Evolutionary conservation across 1,140 invertebrate species (phyloP).

Genomic region (Calephelis virginiensis): DNA sequence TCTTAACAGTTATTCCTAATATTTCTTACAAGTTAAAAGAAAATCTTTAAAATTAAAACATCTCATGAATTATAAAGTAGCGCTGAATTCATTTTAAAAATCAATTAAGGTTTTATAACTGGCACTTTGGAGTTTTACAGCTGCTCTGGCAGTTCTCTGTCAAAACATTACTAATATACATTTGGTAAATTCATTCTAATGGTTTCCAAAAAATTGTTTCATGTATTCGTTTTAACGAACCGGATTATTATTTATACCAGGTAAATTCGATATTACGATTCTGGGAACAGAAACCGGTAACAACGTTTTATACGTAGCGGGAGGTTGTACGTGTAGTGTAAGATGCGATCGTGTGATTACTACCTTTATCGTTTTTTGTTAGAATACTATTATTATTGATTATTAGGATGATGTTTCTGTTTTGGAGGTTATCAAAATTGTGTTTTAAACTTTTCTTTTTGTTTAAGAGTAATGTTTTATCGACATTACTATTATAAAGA

Average conservation of each 20-base stretch:
- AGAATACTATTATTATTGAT: conserved; percentile 1
- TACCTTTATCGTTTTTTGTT: background rate
- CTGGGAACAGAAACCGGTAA: conserved; percentile 27
- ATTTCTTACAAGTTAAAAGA: no score
- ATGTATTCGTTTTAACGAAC: conserved; percentile 28
- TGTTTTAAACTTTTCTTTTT: no score
- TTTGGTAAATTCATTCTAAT: conserved; percentile 23
- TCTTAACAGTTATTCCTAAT: no score
- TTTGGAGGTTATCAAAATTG: background rate
- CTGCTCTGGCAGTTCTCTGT: background rate
- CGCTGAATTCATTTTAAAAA: background rate
- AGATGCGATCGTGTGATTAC: conserved; percentile 3
- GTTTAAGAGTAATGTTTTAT: no score
- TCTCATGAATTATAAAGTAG: no score
- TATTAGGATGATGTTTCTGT: background rate
- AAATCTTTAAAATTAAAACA: no score
- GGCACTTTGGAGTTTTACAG: background rate
- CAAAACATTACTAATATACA: conserved; percentile 19
- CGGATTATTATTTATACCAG: conserved; percentile 25
- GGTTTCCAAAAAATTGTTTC: conserved; percentile 27
- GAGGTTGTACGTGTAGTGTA: conserved; percentile 4
- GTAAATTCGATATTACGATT: conserved; percentile 21
- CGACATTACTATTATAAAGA: no score
- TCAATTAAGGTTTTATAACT: conserved; percentile 9
- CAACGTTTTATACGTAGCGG: conserved; percentile 1